Percentiles rank a stretch among this genome's conserved stretches.
Evolutionary conservation across 2,797 vertebrate genomes (phyloP).

Genomic region (Ceryle rudis): DNA sequence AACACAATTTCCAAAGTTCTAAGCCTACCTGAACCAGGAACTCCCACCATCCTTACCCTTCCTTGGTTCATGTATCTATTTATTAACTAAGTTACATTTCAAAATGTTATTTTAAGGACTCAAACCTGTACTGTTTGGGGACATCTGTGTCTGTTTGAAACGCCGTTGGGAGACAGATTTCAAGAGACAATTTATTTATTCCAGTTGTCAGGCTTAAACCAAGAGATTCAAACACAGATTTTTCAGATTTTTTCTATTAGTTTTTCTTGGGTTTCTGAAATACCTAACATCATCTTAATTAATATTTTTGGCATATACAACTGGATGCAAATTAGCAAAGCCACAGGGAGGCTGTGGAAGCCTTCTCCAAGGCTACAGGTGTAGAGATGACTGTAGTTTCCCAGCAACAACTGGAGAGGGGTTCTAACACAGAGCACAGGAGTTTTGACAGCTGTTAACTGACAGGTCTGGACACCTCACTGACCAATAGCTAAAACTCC

Average conservation of each 20-base stretch:
- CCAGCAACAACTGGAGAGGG: background rate
- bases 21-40: background rate
- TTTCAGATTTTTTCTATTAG: background rate
- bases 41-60: background rate
- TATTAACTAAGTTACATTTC: background rate
- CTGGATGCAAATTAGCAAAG: background rate
- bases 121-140: background rate
- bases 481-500: background rate
- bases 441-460: background rate
- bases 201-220: background rate
- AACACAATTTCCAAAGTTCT: background rate
- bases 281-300: fast-evolving
- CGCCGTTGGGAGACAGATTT: background rate
- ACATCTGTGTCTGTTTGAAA: background rate
- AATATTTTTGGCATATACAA: fast-evolving
- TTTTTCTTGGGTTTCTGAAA: background rate
- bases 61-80: background rate
- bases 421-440: background rate
- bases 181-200: background rate
- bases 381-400: background rate
- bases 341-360: background rate
- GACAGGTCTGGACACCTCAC: background rate
- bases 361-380: background rate
- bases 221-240: background rate
- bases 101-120: background rate